These are phyloP conservation scores for Myotis myotis DNA, from an alignment of 2,797 vertebrate genomes.

Conservation along the genomic window DNA sequence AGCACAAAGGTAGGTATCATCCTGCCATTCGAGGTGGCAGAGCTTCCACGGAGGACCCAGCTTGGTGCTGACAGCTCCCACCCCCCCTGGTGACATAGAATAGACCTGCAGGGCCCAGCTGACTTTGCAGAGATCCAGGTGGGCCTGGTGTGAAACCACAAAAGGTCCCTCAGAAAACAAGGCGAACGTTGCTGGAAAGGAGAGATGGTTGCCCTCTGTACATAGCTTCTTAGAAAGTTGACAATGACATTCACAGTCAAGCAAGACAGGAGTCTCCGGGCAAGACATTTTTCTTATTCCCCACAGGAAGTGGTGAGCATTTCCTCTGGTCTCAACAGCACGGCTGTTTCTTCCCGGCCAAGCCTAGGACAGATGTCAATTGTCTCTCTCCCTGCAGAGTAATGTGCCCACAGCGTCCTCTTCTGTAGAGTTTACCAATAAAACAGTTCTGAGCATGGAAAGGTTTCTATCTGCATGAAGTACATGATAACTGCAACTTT, in stretches of 20 bases:
- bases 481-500: background rate
- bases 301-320: background rate
- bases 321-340: background rate
- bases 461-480: background rate
- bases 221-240: background rate
- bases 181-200: constrained; percentile 23
- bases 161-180: background rate
- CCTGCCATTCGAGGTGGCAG: background rate
- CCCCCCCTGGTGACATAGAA: background rate
- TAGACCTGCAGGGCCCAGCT: background rate
- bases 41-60: background rate
- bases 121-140: background rate
- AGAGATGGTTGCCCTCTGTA: background rate
- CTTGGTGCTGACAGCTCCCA: background rate
- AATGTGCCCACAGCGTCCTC: background rate
- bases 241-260: background rate
- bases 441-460: background rate
- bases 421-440: background rate
- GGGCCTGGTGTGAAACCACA: background rate
- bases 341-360: background rate
- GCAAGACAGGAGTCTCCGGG: background rate
- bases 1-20: background rate
- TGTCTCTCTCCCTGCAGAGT: constrained; percentile 15
- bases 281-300: background rate
- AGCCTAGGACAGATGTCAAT: background rate